Conservation (phyloP, 2,113 vertebrate species). For the Mormyrus iriodes region DNA sequence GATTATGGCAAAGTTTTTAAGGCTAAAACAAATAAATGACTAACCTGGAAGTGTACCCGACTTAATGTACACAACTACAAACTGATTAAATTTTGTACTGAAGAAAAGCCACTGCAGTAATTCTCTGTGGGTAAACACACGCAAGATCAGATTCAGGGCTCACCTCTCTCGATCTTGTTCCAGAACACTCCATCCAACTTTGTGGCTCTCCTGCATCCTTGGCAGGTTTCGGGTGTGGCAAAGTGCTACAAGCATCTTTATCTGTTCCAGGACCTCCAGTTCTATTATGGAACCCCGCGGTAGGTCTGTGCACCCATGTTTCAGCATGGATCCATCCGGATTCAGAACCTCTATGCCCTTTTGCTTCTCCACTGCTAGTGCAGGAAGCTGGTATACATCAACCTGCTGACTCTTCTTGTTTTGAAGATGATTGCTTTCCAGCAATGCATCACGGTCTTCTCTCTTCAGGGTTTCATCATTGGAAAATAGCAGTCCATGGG, state of each 20-base stretch:
- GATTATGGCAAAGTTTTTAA: neutral
- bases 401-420: neutral
- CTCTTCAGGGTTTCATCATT: neutral
- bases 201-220: slow-evolving; percentile 52
- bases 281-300: slow-evolving; percentile 47
- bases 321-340: slow-evolving; percentile 71
- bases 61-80: neutral
- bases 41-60: neutral
- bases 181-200: slow-evolving; percentile 59
- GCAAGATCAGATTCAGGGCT: slow-evolving; percentile 21
- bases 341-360: slow-evolving; percentile 67
- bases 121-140: neutral
- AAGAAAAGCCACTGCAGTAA: neutral
- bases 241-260: slow-evolving; percentile 51
- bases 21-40: neutral
- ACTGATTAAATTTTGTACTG: neutral
- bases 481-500: slow-evolving; percentile 46
- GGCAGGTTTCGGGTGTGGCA: slow-evolving; percentile 21
- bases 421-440: neutral
- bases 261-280: slow-evolving; percentile 66
- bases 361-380: slow-evolving; percentile 21
- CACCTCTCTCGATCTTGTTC: slow-evolving; percentile 64
- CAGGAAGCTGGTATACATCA: neutral
- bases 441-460: neutral
- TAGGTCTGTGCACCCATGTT: slow-evolving; percentile 72